Base-by-base conservation (phyloP, 2,113 vertebrate species). In the Aegithalos caudatus region DNA sequence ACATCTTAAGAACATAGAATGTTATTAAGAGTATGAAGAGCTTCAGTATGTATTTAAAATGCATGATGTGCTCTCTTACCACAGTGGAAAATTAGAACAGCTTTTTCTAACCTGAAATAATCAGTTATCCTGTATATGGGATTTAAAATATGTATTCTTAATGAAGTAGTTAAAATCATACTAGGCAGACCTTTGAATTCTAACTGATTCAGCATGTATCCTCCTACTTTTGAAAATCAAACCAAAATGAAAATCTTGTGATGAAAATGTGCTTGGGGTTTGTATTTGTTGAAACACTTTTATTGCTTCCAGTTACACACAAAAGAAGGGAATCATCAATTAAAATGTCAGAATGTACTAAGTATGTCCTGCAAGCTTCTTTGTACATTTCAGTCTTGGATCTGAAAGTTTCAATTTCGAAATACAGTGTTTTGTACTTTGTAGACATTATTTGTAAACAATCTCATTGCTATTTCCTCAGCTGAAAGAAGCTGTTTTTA, bases 1-100 rank as follows among this genome's bases (percentile, higher is more conserved):
- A 70, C 3, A 0, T 94, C 95, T 95, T 76, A 97, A 95, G 86
- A 95, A 88, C 61, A 54, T 35, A 80, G 25, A 61, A 27, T 74
- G 47, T 48, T 90, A n/a, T 37, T 70, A 77, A 56, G 44, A 77
- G 42, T 42, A 62, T 54, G 72, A 31, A 42, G 37, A 70, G 11
- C 56, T 62, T 70, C 42, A 86, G 69, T 88, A 48, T 38, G 20
- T 82, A 89, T 95, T 97, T 93, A 84, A 93, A 94, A 74, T 91
- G 72, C 91, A 88, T 81, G 37, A 96, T 97, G 92, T 94, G 66
- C 81, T 97, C 48, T 90, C 61, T 94, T 94, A 91, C 91, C 61
- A 51, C 74, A 93, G 29, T 45, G 86, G 92, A 95, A 97, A 95
- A 40, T 24, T 45, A 56, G 25, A 84, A 14, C 65, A 81, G 65